Base-by-base conservation (phyloP, 2,797 vertebrate species). In the Micropoecilia bifurca region DNA sequence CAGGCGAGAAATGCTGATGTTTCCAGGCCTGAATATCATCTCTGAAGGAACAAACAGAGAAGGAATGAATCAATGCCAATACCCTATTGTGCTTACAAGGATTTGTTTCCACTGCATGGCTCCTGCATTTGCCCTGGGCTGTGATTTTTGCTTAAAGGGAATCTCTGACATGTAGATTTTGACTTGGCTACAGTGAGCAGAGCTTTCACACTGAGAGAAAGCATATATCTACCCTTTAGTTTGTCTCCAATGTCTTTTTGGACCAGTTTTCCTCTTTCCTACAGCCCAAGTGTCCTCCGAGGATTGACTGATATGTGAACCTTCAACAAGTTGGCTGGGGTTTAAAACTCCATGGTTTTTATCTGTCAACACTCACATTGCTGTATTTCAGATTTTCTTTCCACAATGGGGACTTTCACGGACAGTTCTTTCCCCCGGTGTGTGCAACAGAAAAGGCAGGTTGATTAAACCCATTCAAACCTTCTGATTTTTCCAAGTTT, bases 121-220 rank as follows among this genome's bases (percentile, higher is more conserved):
- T 88, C 47, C 3, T 20, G 47, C 78, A 80, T 50, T 81, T 46
- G 73, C 85, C 81, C 53, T 13, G 53, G 83, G 81, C 84, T 82
- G 71, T 74, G 72, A 81, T 76, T 89, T 87, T 12, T 10, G 25
- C 22, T 50, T 89, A 83, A 85, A 88, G 41, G 33, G 53, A 77
- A 85, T 89, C 80, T 85, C 80, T 88, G 84, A 90, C 85, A 89
- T 87, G 86, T 86, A 39, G 75, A 91, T 85, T 87, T 87, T 83
- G 68, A 36, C 28, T 77, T 89, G 89, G 87, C 90, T 73, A 3
- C 50, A 73, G 73, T 46, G 80, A 72, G 55, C 71, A 77, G 48
- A 63, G 10, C 69, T 75, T 82, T 74, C 71, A 76, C 43, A 43
- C 61, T 81, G 83, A 85, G 80, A 83, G 85, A 90, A 87, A 80